Conservation (phyloP, 2,888 invertebrate species). For the Calliphora vomitoria region DNA sequence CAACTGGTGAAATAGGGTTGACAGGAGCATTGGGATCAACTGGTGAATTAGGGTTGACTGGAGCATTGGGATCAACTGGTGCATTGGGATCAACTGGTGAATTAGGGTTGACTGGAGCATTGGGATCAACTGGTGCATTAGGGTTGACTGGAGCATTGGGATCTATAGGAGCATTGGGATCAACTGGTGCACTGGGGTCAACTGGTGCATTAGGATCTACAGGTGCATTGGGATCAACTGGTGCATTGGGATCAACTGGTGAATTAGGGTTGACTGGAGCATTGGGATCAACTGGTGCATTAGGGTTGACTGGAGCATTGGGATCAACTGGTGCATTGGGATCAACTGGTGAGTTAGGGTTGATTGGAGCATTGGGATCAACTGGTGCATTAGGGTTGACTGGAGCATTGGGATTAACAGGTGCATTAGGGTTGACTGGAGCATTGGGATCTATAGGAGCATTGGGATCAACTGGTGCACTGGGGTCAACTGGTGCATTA, state of each 20-base stretch:
- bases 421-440: slow-evolving; percentile 44
- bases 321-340: slow-evolving; percentile 62
- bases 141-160: slow-evolving; percentile 55
- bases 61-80: slow-evolving; percentile 58
- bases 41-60: slow-evolving; percentile 60
- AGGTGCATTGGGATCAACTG: slow-evolving; percentile 28
- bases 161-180: slow-evolving; percentile 40
- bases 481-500: slow-evolving; percentile 27
- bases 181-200: slow-evolving; percentile 62
- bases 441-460: slow-evolving; percentile 53
- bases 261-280: slow-evolving; percentile 58
- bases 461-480: slow-evolving; percentile 43
- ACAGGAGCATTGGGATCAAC: slow-evolving; percentile 60
- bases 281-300: slow-evolving; percentile 58
- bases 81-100: slow-evolving; percentile 60
- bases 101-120: slow-evolving; percentile 55
- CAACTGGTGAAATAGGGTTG: slow-evolving; percentile 48
- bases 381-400: slow-evolving; percentile 61
- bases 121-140: slow-evolving; percentile 55
- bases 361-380: slow-evolving; percentile 55
- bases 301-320: slow-evolving; percentile 43
- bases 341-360: slow-evolving; percentile 57
- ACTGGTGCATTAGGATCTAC: slow-evolving; percentile 62
- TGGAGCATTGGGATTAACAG: slow-evolving; percentile 68
- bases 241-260: slow-evolving; percentile 46